Evolutionary conservation across 2,888 invertebrate species (phyloP), one percentile per base, ranked within the genome.

Genomic region (Tortrix viridana): DNA sequence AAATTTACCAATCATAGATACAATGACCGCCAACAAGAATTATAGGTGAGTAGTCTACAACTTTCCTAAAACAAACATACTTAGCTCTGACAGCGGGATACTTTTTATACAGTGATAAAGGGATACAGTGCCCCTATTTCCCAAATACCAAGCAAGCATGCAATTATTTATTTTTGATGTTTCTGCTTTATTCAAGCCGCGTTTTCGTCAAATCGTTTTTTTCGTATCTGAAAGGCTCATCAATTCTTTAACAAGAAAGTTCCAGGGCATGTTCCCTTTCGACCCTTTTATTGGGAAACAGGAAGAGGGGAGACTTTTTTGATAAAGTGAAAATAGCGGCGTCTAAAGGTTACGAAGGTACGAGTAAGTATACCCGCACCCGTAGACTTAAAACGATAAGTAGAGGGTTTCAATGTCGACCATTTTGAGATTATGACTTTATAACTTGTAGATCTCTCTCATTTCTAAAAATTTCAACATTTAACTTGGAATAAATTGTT

Each of bases 271-370:
- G 81, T 80, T 81, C 84, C 86, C 83, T 80, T 83, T 85, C 79
- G 82, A 81, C 84, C 82, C 81, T 85, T 88, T 84, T 83, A 82
- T 78, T 80, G 80, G 73, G 46, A 74, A 68, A 76, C 82, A 82
- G 88, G 86, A 87, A 86, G 87, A 83, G 86, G 85, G 84, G 79
- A 74, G 82, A 78, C 83, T 82, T 82, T 84, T 89, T 89, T 89
- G 88, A 91, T 88, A 88, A 86, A 85, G 81, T 87, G 87, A 89
- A 88, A 89, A 89, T 88, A 88, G 85, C 82, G 78, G 79, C 80
- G 81, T 77, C 76, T 80, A 79, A 82, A 84, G 79, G 74, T 82
- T 79, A 80, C 82, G 32, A 9, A n/a, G 26, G 54, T 55, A 44
- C 44, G 20, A 23, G 48, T 53, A 23, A 41, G 41, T 20, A 57